These are phyloP conservation scores for Taeniopygia guttata DNA, from an alignment of 2,797 vertebrate genomes.

Conservation along the genomic window DNA sequence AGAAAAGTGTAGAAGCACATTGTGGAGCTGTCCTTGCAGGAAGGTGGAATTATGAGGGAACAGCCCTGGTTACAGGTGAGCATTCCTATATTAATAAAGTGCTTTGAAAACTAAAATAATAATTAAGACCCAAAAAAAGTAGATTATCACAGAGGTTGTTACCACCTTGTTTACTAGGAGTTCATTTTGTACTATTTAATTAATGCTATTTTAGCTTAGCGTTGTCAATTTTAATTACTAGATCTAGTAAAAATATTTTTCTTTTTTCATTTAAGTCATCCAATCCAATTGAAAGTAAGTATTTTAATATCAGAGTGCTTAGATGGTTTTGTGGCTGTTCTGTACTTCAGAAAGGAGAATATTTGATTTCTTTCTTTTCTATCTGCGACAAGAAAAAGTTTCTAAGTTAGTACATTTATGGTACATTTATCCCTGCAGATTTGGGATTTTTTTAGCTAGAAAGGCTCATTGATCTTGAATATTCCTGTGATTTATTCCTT, in stretches of 20 bases:
- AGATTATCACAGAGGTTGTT: too few species aligned
- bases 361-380: not conserved
- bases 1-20: constrained; percentile 95
- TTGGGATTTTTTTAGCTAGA: not conserved
- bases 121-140: too few species aligned
- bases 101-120: not conserved
- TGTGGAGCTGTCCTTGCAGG: constrained; percentile 92
- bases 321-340: not conserved
- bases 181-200: not conserved
- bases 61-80: constrained; percentile 92
- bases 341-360: not conserved
- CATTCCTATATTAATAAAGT: not conserved
- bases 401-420: not conserved
- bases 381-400: not conserved
- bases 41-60: constrained; percentile 94
- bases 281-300: not conserved
- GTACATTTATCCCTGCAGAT: not conserved
- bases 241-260: not conserved
- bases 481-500: not conserved
- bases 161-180: not conserved
- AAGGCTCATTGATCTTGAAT: not conserved
- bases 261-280: not conserved
- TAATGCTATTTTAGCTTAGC: not conserved
- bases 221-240: not conserved
- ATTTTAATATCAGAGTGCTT: not conserved